Evolutionary conservation across 2,888 invertebrate genomes (phyloP).

Genomic region (Calameuta pallipes): DNA sequence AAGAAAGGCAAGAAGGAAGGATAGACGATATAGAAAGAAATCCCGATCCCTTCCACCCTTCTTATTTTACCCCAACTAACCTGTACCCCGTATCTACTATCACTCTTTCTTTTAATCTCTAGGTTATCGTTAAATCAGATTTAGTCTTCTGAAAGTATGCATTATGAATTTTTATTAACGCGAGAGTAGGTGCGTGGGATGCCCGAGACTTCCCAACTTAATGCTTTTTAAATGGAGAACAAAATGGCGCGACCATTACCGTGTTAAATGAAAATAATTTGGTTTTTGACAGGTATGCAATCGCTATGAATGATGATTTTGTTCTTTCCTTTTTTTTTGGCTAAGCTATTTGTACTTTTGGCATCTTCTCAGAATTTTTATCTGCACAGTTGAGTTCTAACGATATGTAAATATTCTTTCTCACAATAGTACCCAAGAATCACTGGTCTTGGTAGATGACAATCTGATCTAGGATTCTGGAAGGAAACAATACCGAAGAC

Average conservation of each 20-base stretch:
- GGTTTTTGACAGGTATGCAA: not conserved
- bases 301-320: not conserved
- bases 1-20: slow-evolving; percentile 30
- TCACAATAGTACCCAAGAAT: not conserved
- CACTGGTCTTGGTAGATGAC: not conserved
- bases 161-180: not conserved
- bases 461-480: slow-evolving; percentile 30
- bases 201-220: no score
- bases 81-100: not conserved
- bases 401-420: not conserved
- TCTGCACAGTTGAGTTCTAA: not conserved
- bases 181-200: no score
- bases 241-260: no score
- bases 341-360: not conserved
- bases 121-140: not conserved
- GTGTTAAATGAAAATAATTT: not conserved
- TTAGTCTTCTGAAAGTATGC: not conserved
- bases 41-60: slow-evolving; percentile 12
- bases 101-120: slow-evolving; percentile 1
- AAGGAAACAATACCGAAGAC: slow-evolving; percentile 45
- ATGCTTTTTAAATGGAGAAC: no score
- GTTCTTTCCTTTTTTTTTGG: not conserved
- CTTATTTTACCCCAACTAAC: slow-evolving; percentile 14
- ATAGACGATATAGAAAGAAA: slow-evolving; percentile 23
- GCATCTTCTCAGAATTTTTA: not conserved